Conservation (phyloP, 2,888 invertebrate species). For the Rhaphigaster nebulosa region DNA sequence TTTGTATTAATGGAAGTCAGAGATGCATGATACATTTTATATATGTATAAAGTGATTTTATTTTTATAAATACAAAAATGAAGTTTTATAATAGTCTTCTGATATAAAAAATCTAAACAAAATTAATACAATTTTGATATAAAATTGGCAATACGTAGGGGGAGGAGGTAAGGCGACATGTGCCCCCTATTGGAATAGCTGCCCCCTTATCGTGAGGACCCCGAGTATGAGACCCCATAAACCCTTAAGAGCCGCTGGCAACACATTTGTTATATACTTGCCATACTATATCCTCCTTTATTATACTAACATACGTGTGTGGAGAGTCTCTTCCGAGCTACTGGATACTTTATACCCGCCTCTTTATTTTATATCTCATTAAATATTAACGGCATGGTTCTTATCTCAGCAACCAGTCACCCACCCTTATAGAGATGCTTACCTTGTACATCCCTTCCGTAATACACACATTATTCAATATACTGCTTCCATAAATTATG, state of each 20-base stretch:
- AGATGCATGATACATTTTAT: too few species aligned
- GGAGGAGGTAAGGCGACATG: not conserved
- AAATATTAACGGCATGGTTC: constrained; percentile 6
- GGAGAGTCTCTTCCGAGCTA: constrained; percentile 25
- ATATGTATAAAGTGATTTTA: too few species aligned
- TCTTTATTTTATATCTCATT: constrained; percentile 50
- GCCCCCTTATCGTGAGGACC: not conserved
- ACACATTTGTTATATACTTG: constrained; percentile 63
- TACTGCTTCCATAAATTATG: not conserved
- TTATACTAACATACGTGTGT: constrained; percentile 64
- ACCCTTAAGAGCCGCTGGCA: not conserved
- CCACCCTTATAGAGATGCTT: constrained; percentile 31
- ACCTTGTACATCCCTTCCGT: constrained; percentile 9
- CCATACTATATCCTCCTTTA: constrained; percentile 58
- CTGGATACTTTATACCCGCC: constrained; percentile 5
- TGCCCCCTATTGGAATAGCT: constrained; percentile 43
- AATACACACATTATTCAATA: not conserved
- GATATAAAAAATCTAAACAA: not conserved
- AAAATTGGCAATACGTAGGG: not conserved
- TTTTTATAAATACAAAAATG: too few species aligned
- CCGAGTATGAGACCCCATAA: constrained; percentile 51
- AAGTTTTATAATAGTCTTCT: not conserved
- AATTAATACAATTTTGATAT: not conserved
- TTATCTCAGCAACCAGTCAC: constrained; percentile 16
- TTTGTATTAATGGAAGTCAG: too few species aligned